Evolutionary conservation across 2,797 vertebrate species (phyloP), one percentile per base, ranked within the genome.

Genomic region (Miichthys miiuy): DNA sequence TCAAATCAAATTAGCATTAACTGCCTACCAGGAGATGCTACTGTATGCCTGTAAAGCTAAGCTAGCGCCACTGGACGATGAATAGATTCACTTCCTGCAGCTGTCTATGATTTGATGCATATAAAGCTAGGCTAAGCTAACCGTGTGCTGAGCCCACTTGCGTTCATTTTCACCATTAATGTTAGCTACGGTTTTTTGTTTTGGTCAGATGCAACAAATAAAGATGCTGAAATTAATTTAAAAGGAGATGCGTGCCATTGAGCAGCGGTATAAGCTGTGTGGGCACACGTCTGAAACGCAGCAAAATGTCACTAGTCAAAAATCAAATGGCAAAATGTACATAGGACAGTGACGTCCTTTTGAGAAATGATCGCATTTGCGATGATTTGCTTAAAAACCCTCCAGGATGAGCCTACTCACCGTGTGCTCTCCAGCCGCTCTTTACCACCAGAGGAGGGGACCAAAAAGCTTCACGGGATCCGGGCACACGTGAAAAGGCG

Each of bases 321-420:
- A 17, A 34, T 0, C 17, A 13, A 4, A 4, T 10, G 2, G 1
- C 34, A 18, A 0, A 3, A 48, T 63, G 69, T 56, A 47, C 64
- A 34, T 67, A 0, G 12, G 34, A 42, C 4, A 42, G 17, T 11
- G 6, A 3, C 16, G 8, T 44, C 9, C 38, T 6, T 66, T 14
- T 14, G 8, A 62, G 23, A 56, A 78, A 1, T 18, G 4, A 44
- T 30, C 30, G 30, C 30, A 30, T 25, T 25, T 25, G 25, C 25
- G 25, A 25, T 25, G 2, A 25, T 25, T 25, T 25, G 25, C 25
- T 27, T 27, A 30, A 6, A 34, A 34, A 34, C 6, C n/a, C n/a
- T n/a, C 25, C 16, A 3, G 13, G 18, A 16, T 17, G 14, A 12
- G 30, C 2, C 2, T n/a, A 80, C 63, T 86, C 73, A 70, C 79